Conservation (phyloP, 2,113 vertebrate species). For the Ciconia boyciana region DNA sequence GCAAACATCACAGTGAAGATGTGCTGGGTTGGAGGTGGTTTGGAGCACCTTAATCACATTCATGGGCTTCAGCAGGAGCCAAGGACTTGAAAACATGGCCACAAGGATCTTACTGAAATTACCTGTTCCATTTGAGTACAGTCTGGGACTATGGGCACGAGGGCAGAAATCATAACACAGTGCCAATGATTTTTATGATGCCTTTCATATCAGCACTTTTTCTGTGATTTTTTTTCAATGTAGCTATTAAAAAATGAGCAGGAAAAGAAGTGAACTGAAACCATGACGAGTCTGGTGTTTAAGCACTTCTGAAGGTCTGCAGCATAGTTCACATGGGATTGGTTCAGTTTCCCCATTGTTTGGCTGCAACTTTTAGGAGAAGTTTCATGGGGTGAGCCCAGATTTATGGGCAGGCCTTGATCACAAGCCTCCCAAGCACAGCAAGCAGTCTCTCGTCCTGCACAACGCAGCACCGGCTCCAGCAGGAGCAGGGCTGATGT, state of each 20-base stretch:
- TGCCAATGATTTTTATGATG: neutral
- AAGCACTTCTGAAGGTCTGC: neutral
- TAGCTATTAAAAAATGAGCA: neutral
- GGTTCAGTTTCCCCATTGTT: neutral
- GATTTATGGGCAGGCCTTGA: neutral
- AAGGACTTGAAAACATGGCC: neutral
- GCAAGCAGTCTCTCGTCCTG: neutral
- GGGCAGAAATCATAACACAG: neutral
- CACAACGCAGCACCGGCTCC: neutral
- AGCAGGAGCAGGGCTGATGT: neutral
- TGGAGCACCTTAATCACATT: neutral
- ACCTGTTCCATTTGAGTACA: neutral
- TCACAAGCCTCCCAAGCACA: neutral
- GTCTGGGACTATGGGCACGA: rapidly evolving
- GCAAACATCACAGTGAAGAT: neutral
- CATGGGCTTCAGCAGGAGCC: neutral
- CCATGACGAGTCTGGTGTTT: neutral
- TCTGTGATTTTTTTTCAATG: neutral
- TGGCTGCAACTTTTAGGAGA: neutral
- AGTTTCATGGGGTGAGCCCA: neutral
- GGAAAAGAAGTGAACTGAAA: neutral
- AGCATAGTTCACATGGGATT: neutral
- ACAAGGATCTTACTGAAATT: neutral
- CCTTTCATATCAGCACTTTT: neutral
- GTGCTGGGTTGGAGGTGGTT: neutral